Conservation (phyloP, 2,113 vertebrate species). For the Balaeniceps rex region DNA sequence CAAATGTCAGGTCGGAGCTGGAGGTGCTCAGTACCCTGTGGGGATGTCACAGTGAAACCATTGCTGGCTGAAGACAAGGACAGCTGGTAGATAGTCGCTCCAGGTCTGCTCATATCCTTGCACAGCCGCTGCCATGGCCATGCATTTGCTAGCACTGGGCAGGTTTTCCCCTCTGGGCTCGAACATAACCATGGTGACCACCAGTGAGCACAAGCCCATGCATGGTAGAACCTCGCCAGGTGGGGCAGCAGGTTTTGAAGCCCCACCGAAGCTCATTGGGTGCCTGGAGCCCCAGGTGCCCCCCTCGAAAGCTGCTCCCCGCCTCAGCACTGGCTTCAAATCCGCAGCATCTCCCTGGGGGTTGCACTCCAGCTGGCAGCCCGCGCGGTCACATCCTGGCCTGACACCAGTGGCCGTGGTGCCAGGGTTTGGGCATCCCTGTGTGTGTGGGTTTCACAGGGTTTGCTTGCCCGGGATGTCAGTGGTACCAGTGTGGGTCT, state of each 20-base stretch:
- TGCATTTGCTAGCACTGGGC: fast-evolving
- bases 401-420: fast-evolving
- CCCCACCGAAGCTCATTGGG: neutral
- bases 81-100: fast-evolving
- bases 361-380: neutral
- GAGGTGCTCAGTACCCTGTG: neutral
- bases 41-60: neutral
- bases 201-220: fast-evolving
- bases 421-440: neutral
- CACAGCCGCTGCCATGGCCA: fast-evolving
- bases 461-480: neutral
- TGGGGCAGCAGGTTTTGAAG: neutral
- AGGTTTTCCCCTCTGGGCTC: neutral
- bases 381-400: neutral
- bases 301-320: neutral
- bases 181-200: neutral
- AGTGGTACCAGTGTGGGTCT: neutral
- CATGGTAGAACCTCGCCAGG: neutral
- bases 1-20: neutral
- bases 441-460: fast-evolving
- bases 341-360: neutral
- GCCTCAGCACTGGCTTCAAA: neutral
- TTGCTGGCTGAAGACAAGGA: neutral
- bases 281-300: neutral
- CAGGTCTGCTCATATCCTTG: neutral